Conservation (phyloP, 2,113 vertebrate species). For the Talpa occidentalis region DNA sequence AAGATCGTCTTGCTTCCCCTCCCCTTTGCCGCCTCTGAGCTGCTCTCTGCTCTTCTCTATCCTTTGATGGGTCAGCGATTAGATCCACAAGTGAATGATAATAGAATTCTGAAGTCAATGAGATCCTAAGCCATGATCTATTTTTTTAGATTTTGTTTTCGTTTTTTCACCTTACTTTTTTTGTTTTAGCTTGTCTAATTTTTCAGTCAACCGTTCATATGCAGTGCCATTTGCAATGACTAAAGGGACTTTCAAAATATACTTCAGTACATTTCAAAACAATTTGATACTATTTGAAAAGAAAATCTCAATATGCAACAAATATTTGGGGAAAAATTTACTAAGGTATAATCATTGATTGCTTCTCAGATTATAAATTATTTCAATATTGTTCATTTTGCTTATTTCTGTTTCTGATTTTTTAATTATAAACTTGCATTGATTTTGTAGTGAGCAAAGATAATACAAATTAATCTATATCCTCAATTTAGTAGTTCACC, state of each 20-base stretch:
- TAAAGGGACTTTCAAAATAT: not conserved
- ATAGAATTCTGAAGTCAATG: not conserved
- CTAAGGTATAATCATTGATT: not conserved
- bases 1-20: not conserved
- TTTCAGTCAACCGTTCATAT: not conserved
- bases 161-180: not conserved
- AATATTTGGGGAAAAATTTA: not conserved
- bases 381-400: not conserved
- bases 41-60: not conserved
- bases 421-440: not conserved
- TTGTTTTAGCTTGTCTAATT: not conserved
- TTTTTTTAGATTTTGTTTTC: not conserved
- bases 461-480: not conserved
- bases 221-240: not conserved
- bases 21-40: not conserved
- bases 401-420: conserved; percentile 7
- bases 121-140: not conserved
- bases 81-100: not conserved
- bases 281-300: not conserved
- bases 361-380: not conserved
- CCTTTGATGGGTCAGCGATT: not conserved
- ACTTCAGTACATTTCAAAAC: not conserved
- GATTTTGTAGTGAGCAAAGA: conserved; percentile 10
- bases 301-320: conserved; percentile 40
- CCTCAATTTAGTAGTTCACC: not conserved